Percentiles rank a stretch among this genome's conserved stretches.
phyloP scores from a whole-genome alignment of 2,797 vertebrate species.

The Spinus pinus region DNA sequence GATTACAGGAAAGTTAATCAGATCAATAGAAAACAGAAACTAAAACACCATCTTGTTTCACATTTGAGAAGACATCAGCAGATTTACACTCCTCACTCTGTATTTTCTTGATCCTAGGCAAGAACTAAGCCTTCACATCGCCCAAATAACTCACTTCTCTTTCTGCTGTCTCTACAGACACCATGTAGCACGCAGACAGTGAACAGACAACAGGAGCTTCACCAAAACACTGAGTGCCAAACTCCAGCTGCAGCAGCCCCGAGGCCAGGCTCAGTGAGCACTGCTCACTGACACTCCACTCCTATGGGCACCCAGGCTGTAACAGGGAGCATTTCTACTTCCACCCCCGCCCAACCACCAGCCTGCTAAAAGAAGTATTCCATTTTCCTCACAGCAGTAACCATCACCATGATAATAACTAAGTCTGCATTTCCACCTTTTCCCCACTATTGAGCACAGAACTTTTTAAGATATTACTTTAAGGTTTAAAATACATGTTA shows the following conservation, averaged over 20 bases:
- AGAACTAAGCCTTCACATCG: not conserved
- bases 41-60: not conserved
- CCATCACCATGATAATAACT: not conserved
- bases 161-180: not conserved
- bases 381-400: not conserved
- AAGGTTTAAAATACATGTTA: not conserved
- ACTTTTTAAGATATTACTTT: not conserved
- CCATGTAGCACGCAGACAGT: accelerated
- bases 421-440: not conserved
- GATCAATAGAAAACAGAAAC: not conserved
- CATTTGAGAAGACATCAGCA: not conserved
- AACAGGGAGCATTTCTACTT: not conserved
- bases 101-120: not conserved
- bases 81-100: not conserved
- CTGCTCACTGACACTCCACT: accelerated
- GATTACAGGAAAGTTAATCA: not conserved
- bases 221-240: not conserved
- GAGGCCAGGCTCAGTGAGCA: accelerated
- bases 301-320: not conserved
- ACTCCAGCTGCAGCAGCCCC: not conserved
- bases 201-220: not conserved
- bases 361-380: not conserved
- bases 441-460: not conserved
- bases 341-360: not conserved
- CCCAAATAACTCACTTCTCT: not conserved